A percentile compares a stretch with the other conserved stretches of the same genome.
Conservation (phyloP, 2,797 vertebrate genomes). For the Anisognathus igniventris region DNA sequence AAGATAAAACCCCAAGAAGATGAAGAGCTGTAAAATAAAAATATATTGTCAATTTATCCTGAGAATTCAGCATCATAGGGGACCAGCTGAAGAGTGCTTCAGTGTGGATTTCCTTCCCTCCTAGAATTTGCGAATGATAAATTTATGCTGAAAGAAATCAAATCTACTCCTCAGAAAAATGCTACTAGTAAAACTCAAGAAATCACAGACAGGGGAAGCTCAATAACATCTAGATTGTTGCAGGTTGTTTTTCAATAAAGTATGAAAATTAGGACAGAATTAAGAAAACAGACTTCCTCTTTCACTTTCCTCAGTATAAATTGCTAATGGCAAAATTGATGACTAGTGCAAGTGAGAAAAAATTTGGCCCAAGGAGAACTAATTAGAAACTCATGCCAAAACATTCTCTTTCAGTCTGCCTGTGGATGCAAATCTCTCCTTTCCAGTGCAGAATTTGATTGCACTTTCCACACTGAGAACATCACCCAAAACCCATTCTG, state of each 20-base stretch:
- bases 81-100: not conserved
- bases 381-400: conserved; percentile 5
- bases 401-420: not conserved
- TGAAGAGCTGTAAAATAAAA: conserved; percentile 8
- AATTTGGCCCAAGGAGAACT: not conserved
- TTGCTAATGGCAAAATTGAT: not conserved
- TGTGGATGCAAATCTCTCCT: not conserved
- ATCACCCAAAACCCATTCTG: not conserved
- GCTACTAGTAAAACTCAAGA: not conserved
- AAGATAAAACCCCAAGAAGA: not conserved
- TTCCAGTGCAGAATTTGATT: not conserved
- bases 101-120: not conserved
- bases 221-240: not conserved
- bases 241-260: not conserved
- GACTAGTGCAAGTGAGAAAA: not conserved
- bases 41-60: not conserved
- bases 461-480: not conserved
- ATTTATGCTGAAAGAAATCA: not conserved
- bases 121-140: not conserved
- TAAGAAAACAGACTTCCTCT: not conserved
- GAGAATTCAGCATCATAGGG: not conserved
- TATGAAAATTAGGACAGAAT: not conserved
- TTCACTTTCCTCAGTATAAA: not conserved
- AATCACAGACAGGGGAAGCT: not conserved
- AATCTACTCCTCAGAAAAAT: not conserved